phyloP scores from a whole-genome alignment of 1,140 invertebrate species.

The Anastrepha obliqua region DNA sequence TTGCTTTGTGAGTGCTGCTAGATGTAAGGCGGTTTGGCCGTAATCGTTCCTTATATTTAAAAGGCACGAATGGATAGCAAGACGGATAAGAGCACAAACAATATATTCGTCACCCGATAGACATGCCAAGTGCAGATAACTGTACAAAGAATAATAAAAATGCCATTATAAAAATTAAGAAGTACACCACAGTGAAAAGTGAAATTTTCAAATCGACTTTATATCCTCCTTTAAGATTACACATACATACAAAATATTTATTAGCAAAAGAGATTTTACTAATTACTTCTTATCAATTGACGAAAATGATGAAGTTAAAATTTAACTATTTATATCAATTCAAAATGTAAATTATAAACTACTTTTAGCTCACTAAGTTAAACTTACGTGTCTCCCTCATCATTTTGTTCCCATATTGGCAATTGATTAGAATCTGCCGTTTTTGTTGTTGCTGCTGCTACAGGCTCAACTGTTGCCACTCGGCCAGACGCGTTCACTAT shows the following conservation, averaged over 20 bases:
- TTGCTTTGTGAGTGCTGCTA: slow-evolving; percentile 83
- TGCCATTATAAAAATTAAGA: not conserved
- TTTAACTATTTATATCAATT: not conserved
- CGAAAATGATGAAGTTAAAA: not conserved
- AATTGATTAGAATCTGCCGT: slow-evolving; percentile 53
- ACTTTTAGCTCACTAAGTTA: slow-evolving; percentile 73
- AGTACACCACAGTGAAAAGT: too few relatives aligned
- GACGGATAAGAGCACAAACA: slow-evolving; percentile 79
- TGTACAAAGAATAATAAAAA: not conserved
- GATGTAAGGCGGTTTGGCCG: slow-evolving; percentile 82
- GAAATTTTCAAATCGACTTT: too few relatives aligned
- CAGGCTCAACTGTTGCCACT: slow-evolving; percentile 52
- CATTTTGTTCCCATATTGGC: slow-evolving; percentile 78
- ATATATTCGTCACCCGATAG: slow-evolving; percentile 81
- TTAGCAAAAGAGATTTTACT: not conserved
- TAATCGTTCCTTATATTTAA: slow-evolving; percentile 83
- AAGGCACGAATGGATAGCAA: slow-evolving; percentile 81
- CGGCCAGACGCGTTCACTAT: slow-evolving; percentile 58
- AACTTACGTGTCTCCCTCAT: slow-evolving; percentile 80
- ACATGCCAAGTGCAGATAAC: slow-evolving; percentile 80
- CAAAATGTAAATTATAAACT: too few relatives aligned
- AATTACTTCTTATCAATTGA: too few relatives aligned
- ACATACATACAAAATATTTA: not conserved
- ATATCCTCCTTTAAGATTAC: too few relatives aligned
- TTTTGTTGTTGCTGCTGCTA: slow-evolving; percentile 45